phyloP scores from a whole-genome alignment of 2,797 vertebrate species.

The Carcharodon carcharias region DNA sequence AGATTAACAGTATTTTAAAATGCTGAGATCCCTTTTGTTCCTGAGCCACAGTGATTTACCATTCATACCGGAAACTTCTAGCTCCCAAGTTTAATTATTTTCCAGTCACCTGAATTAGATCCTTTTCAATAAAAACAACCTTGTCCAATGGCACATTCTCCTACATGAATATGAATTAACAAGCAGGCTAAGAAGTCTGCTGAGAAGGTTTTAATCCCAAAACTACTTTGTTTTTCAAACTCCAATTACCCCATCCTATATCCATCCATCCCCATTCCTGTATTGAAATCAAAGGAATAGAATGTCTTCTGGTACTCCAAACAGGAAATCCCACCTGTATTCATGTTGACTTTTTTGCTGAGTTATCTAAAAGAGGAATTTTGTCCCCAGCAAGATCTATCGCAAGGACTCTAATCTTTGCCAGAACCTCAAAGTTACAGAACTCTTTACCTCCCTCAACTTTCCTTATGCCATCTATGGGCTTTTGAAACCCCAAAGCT shows the following conservation, averaged over 20 bases:
- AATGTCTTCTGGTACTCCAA: not conserved
- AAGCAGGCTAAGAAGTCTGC: not conserved
- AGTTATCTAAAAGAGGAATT: not conserved
- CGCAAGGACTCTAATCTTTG: not conserved
- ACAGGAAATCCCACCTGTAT: not conserved
- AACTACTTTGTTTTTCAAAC: not conserved
- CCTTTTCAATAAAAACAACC: not conserved
- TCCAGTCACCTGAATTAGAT: not conserved
- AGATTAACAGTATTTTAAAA: not conserved
- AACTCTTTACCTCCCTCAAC: not conserved
- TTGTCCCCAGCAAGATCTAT: not conserved
- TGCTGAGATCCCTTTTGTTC: not conserved
- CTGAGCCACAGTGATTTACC: not conserved
- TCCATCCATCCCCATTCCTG: not conserved
- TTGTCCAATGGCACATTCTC: not conserved
- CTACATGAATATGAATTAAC: not conserved
- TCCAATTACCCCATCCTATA: not conserved
- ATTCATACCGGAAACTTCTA: not conserved
- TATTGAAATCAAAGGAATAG: not conserved
- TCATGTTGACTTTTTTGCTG: not conserved
- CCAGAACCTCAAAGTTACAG: not conserved
- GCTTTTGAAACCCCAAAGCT: not conserved
- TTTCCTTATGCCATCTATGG: not conserved
- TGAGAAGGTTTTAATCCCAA: not conserved
- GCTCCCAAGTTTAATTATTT: conserved; percentile 7